These are phyloP conservation scores for Epinotia demarniana DNA, from an alignment of 2,888 invertebrate genomes.

Conservation along the genomic window DNA sequence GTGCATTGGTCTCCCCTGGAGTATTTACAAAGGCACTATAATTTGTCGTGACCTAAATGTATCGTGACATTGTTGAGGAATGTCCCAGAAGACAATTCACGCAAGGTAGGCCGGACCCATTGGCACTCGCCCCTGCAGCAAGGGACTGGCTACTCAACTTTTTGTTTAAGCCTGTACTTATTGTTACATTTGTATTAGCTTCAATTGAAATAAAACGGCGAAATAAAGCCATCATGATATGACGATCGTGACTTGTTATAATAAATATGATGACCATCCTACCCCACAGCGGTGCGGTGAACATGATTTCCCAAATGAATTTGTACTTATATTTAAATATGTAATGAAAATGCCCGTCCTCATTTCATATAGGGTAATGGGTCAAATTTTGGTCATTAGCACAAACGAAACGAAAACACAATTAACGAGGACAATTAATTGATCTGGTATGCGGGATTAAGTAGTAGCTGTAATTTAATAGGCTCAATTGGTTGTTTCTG, in stretches of 20 bases:
- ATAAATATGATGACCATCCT: conserved; percentile 4
- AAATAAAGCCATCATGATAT: not conserved
- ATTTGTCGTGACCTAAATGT: too few species aligned
- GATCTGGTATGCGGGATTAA: conserved; percentile 37
- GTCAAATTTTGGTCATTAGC: conserved; percentile 27
- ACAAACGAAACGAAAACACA: conserved; percentile 21
- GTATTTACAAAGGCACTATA: too few species aligned
- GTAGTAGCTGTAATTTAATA: conserved; percentile 4
- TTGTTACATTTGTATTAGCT: too few species aligned
- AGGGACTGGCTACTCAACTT: too few species aligned
- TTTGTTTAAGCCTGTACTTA: too few species aligned
- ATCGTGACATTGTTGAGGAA: too few species aligned
- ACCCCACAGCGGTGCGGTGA: conserved; percentile 3
- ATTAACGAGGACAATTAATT: conserved; percentile 29
- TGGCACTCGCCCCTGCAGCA: too few species aligned
- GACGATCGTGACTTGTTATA: conserved; percentile 16
- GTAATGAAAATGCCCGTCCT: conserved; percentile 3
- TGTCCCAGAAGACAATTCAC: too few species aligned
- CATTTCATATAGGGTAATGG: conserved; percentile 10
- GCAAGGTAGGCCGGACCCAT: too few species aligned
- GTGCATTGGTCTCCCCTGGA: too few species aligned
- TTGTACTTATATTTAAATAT: not conserved
- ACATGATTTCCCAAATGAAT: conserved; percentile 21
- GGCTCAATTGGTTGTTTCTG: conserved; percentile 13
- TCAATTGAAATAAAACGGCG: too few species aligned